phyloP scores from a whole-genome alignment of 2,113 vertebrate genomes.

The Colinus virginianus region DNA sequence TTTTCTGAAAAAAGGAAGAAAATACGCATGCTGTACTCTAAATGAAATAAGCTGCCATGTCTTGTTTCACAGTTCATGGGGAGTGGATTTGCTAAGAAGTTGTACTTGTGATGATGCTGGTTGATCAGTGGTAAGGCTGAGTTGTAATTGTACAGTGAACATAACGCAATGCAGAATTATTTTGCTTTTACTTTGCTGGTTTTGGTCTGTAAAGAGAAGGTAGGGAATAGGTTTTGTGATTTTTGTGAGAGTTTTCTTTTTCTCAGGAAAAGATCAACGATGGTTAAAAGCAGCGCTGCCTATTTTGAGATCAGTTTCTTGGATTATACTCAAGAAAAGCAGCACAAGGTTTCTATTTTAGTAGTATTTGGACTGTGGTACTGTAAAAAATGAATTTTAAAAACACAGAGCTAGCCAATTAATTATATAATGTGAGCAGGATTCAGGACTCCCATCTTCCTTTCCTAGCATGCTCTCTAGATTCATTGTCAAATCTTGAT shows the following conservation, averaged over 20 bases:
- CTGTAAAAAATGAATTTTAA: constrained; percentile 17
- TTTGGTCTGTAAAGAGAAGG: background rate
- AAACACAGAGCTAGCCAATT: background rate
- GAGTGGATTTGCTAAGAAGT: background rate
- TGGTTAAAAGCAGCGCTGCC: background rate
- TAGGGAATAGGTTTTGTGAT: background rate
- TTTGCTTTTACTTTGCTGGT: background rate
- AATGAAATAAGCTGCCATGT: background rate
- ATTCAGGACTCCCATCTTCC: background rate
- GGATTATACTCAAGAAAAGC: constrained; percentile 50
- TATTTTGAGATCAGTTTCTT: constrained; percentile 25
- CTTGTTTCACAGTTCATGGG: background rate
- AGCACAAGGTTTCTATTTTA: constrained; percentile 31
- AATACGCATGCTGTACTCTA: background rate
- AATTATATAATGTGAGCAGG: background rate
- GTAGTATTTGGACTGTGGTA: constrained; percentile 1
- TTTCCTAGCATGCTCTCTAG: background rate
- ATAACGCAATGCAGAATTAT: background rate
- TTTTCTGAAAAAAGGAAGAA: background rate
- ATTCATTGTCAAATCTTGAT: background rate
- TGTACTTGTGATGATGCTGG: fast-evolving
- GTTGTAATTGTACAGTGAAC: background rate
- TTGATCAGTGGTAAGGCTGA: background rate
- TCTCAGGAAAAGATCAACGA: background rate
- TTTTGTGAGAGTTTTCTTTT: background rate